phyloP scores from a whole-genome alignment of 2,888 invertebrate genomes.

The Zhengitettix transpicula region DNA sequence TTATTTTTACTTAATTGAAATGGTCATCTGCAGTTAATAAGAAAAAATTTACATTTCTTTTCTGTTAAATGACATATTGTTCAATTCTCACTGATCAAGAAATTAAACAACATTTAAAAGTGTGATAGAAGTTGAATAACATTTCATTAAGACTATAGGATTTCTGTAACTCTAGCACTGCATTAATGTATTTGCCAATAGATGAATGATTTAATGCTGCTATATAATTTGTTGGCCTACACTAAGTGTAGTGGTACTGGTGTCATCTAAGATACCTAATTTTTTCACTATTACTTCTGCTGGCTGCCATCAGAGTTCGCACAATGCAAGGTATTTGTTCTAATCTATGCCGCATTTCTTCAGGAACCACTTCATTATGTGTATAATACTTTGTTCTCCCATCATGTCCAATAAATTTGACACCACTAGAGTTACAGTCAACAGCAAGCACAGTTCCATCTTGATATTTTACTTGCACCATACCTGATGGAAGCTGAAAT shows the following conservation, averaged over 20 bases:
- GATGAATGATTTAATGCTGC: too few species aligned
- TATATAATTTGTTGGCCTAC: too few species aligned
- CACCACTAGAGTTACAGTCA: not conserved
- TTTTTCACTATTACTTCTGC: not conserved
- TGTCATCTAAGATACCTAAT: not conserved
- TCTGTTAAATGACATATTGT: too few species aligned
- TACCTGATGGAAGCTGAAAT: not conserved
- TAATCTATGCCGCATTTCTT: not conserved
- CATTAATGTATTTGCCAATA: too few species aligned
- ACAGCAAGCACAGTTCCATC: not conserved
- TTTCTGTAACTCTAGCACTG: too few species aligned
- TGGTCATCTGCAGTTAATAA: too few species aligned
- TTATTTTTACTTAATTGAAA: too few species aligned
- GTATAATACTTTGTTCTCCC: not conserved
- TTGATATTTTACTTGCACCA: not conserved
- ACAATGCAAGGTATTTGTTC: not conserved
- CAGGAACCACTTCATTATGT: not conserved
- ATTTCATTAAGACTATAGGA: too few species aligned
- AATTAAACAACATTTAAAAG: too few species aligned
- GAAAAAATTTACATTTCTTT: too few species aligned
- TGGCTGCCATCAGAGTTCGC: not conserved
- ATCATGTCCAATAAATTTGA: not conserved
- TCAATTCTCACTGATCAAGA: too few species aligned
- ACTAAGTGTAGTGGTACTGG: not conserved
- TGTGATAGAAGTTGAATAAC: too few species aligned